Evolutionary conservation across 2,113 vertebrate genomes (phyloP), one percentile per base, ranked within the genome.

Genomic region (Salvelinus alpinus): DNA sequence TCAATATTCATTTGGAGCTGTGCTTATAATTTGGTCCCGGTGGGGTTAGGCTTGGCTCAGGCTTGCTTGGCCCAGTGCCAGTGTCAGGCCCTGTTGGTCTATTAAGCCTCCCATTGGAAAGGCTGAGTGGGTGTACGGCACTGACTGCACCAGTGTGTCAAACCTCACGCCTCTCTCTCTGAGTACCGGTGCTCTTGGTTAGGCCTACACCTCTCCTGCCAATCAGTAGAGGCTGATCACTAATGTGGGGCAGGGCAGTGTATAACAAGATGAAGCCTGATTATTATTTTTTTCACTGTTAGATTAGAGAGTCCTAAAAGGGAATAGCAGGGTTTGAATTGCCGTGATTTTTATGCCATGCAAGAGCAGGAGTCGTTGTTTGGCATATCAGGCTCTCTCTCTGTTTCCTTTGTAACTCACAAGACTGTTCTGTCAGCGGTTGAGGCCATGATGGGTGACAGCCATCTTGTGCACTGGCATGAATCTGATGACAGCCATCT

Each of bases 401-500:
- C 59, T 24, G 59, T 62, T 62, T 20, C 59, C 59, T n/a, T 16
- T 9, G 48, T 54, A 11, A 44, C 38, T 44, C 38, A 44, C 38
- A 44, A 44, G 48, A 54, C n/a, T 62, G 59, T 62, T 62, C n/a
- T 22, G 59, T n/a, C 59, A 62, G 59, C 7, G n/a, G 59, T 62
- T 22, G 4, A 65, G n/a, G 22, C 20, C 68, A 48, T 70, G 25
- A 31, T 70, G 68, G 34, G 20, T 5, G 27, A 20, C 38, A 70
- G 38, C 83, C 82, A 81, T 89, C 78, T 90, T 83, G 69, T 34
- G 38, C 4, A 47, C 34, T 48, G 34, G 29, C 12, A 47, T 70
- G 20, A 12, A n/a, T 47, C 68, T 70, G 2, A 24, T 78, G 54
- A 59, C 70, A 78, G 62, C 76, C 47, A 67, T 59, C 47, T 70